Base-by-base conservation (phyloP, 2,797 vertebrate species). In the Propithecus perrieri region DNA sequence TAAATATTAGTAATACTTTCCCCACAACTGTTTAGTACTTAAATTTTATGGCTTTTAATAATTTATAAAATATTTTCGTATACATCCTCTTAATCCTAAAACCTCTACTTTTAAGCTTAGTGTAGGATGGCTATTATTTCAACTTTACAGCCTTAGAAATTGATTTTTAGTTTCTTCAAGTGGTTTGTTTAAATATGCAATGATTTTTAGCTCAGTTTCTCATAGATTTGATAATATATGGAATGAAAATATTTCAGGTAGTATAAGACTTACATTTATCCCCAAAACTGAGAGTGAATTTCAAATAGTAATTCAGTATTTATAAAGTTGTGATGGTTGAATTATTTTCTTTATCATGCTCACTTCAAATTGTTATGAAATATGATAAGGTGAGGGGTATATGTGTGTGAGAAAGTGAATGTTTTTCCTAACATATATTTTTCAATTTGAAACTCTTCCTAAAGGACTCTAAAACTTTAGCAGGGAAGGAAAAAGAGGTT, bases 391-490 rank as follows among this genome's bases (percentile, higher is more conserved):
- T 93, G 63, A 41, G 46, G 17, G 17, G 1, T 93, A 33, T 67
- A 14, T 85, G 7, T 63, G 0, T 41, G 10, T 89, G 61, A 67
- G n/a, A 41, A 91, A 75, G 63, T 67, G 26, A 12, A 38, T 85
- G 28, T 72, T 78, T 95, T 48, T 91, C 65, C n/a, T 85, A 80
- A 96, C 69, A 59, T 69, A n/a, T 78, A 35, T 8, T 90, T 92
- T 75, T 15, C 38, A 30, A 76, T 93, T 75, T 97, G 38, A 91
- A 91, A 95, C 79, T 97, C 96, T 98, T 95, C 7, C 35, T 89
- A 28, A 96, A 99, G 99, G 99, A 99, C 98, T 99, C 99, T 97
- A 99, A 99, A 98, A 97, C 99, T 97, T 98, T 99, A 67, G 92
- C 95, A 4, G 98, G 99, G 14, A 99, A 99, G 96, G 99, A 99